Percentiles rank a stretch among this genome's conserved stretches.
These are phyloP conservation scores for Gonioctena quinquepunctata DNA, from an alignment of 1,140 invertebrate genomes.

Conservation along the genomic window DNA sequence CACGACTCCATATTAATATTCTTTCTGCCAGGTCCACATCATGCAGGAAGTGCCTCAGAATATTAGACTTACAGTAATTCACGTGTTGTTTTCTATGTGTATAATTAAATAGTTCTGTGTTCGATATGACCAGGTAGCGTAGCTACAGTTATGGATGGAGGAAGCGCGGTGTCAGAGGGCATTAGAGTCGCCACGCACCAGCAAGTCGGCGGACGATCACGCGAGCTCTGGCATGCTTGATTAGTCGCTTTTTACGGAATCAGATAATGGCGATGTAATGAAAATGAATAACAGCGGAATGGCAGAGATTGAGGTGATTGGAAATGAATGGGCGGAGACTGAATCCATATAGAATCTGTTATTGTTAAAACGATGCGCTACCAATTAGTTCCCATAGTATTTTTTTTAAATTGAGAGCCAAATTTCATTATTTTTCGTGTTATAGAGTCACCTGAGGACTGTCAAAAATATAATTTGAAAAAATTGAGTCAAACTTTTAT, in stretches of 20 bases:
- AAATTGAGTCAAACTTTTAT: no score
- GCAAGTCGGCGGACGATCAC: conserved; percentile 25
- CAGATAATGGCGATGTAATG: not conserved
- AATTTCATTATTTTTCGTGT: no score
- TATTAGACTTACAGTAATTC: conserved; percentile 46
- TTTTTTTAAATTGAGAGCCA: no score
- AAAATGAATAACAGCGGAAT: not conserved
- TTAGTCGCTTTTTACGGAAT: not conserved
- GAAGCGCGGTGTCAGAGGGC: conserved; percentile 44
- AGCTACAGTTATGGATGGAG: conserved; percentile 46
- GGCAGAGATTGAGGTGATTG: not conserved
- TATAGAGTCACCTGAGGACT: no score
- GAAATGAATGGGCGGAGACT: no score
- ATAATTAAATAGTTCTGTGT: conserved; percentile 45
- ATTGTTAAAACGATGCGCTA: no score
- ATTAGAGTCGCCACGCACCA: conserved; percentile 40
- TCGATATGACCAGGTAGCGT: conserved; percentile 45
- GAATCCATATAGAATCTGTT: no score
- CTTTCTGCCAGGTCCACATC: not conserved
- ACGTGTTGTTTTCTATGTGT: conserved; percentile 33
- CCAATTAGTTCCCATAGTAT: no score
- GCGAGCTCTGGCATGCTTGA: conserved; percentile 12
- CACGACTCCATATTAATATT: not conserved
- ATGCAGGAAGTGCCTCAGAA: conserved; percentile 32
- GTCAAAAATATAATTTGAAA: no score